These are phyloP conservation scores for Petrocephalus zakoni DNA, from an alignment of 2,113 vertebrate genomes.

Conservation along the genomic window DNA sequence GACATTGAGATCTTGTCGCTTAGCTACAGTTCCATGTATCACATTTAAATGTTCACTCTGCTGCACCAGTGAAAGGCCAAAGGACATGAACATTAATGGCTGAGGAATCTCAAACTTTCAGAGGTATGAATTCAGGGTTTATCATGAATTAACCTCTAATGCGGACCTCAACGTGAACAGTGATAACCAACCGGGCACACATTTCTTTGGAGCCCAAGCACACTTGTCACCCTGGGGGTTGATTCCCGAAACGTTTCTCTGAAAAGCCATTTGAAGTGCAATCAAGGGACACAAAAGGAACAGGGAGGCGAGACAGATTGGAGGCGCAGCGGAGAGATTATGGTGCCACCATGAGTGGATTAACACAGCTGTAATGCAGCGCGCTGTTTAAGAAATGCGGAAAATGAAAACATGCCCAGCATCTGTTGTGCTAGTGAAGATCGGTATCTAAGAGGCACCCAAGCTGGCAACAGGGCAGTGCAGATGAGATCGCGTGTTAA, in stretches of 20 bases:
- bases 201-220: slow-evolving; percentile 45
- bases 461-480: not conserved
- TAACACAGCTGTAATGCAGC: slow-evolving; percentile 46
- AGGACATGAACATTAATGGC: not conserved
- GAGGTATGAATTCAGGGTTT: not conserved
- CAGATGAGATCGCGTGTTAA: not conserved
- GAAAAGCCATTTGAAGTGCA: slow-evolving; percentile 62
- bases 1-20: not conserved
- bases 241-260: slow-evolving; percentile 52
- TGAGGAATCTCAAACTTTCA: not conserved
- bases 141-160: not conserved
- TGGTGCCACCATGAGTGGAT: slow-evolving; percentile 46
- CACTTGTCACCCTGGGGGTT: slow-evolving; percentile 45
- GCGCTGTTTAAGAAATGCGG: slow-evolving; percentile 35
- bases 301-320: slow-evolving; percentile 52
- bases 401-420: slow-evolving; percentile 38
- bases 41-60: not conserved
- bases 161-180: slow-evolving; percentile 36
- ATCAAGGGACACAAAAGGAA: slow-evolving; percentile 61
- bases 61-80: not conserved
- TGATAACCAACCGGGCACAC: slow-evolving; percentile 49
- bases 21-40: not conserved
- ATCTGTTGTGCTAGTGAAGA: slow-evolving; percentile 46
- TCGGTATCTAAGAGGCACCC: slow-evolving; percentile 34
- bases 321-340: slow-evolving; percentile 44